Evolutionary conservation across 2,113 vertebrate genomes (phyloP), one percentile per base, ranked within the genome.

Genomic region (Lycocorax pyrrhopterus): DNA sequence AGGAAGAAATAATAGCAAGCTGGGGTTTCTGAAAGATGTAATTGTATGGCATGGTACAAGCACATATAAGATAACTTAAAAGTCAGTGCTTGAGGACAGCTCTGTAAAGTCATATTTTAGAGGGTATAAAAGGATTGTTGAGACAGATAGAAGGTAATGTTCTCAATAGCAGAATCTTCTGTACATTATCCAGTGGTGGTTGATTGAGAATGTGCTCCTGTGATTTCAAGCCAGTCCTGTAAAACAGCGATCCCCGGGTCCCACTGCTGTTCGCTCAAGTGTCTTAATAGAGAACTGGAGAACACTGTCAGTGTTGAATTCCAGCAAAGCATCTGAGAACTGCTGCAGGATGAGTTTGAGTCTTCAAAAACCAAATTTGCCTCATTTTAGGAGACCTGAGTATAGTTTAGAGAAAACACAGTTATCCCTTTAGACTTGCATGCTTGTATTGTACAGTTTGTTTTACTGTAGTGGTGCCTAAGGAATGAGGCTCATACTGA

Each of bases 241-340:
- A 33, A 58, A 56, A 3, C 20, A 19, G 68, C 10, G 2, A 16
- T 59, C 39, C 46, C 62, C 0, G 0, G 29, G 23, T 63, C 30
- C 60, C 39, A 5, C 32, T 41, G 35, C 58, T 76, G 2, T 27
- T 46, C 7, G 13, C 69, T 25, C 7, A 1, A 30, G 41, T 11
- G 37, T n/a, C 44, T 39, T 37, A 22, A 43, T 0, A 60, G 71
- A 37, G 62, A 46, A n/a, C 15, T 32, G 41, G 71, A 58, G 37
- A 69, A 37, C 26, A 23, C 16, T 1, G 1, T 8, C 62, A 41
- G 5, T 27, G 39, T 3, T 64, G 18, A n/a, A 66, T 68, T 80
- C 62, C 67, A 77, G 75, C 44, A 58, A 16, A 63, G 32, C 30
- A 30, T 23, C 64, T 67, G 39, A 49, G 49, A 84, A 39, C 39